These are phyloP conservation scores for Anthopleura xanthogrammica DNA, from an alignment of 92 coral and sea anemone genomes.

Conservation along the genomic window DNA sequence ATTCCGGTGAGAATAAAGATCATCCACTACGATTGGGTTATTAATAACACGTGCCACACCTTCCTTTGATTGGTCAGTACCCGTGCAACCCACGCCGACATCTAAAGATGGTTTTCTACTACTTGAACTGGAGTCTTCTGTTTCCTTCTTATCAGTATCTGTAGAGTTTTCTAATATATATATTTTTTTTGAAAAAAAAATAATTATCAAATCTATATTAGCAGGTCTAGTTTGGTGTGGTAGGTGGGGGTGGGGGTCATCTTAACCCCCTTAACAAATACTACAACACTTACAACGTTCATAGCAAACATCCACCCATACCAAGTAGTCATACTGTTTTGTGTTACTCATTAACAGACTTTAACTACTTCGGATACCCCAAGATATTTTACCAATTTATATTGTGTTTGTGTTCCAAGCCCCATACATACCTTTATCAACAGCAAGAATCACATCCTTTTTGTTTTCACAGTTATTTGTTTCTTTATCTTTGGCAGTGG, in stretches of 20 bases:
- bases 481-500: conserved; percentile 5
- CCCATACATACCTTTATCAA: conserved; percentile 4
- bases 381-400: background rate
- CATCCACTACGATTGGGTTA: conserved; percentile 69
- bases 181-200: background rate
- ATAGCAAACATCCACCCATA: no score
- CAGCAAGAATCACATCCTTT: background rate
- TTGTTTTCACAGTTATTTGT: conserved; percentile 6
- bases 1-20: conserved; percentile 78
- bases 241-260: no score
- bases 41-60: conserved; percentile 42
- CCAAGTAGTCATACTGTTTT: no score
- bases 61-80: conserved; percentile 8
- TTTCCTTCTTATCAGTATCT: background rate
- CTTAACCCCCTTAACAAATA: no score
- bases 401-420: no score
- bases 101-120: conserved; percentile 2
- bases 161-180: background rate
- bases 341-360: no score
- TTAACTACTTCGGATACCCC: no score
- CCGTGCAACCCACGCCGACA: background rate
- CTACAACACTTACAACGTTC: no score
- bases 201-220: background rate
- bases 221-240: no score
- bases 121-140: background rate